phyloP scores from a whole-genome alignment of 2,113 vertebrate genomes.

The Chinchilla lanigera region DNA sequence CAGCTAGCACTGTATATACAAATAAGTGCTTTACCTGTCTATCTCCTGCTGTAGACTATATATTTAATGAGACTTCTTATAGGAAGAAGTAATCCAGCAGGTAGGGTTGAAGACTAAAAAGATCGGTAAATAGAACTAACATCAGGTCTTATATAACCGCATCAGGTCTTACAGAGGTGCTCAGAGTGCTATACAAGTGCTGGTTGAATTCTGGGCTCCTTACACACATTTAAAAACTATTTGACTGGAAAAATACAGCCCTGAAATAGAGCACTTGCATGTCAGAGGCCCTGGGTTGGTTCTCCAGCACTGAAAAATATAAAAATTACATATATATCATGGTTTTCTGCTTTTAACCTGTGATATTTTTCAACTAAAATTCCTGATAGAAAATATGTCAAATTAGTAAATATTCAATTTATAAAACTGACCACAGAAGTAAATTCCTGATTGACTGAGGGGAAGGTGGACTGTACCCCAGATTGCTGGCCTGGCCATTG shows the following conservation, averaged over 20 bases:
- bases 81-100: background rate
- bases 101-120: background rate
- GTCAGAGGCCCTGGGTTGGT: background rate
- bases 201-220: background rate
- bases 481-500: background rate
- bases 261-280: background rate
- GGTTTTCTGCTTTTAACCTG: slow-evolving; percentile 7
- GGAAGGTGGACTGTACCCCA: background rate
- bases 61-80: slow-evolving; percentile 4
- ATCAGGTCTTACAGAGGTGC: background rate
- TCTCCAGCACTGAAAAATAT: background rate
- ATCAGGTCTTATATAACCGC: background rate
- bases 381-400: background rate
- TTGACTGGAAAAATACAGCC: background rate
- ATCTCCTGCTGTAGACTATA: background rate
- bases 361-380: background rate
- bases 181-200: too few species aligned
- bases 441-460: background rate
- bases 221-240: background rate
- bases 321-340: background rate
- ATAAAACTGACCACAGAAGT: background rate
- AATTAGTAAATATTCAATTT: background rate
- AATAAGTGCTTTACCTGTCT: background rate
- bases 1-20: background rate
- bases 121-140: background rate